phyloP scores from a whole-genome alignment of 2,797 vertebrate species.

The Mustela erminea region DNA sequence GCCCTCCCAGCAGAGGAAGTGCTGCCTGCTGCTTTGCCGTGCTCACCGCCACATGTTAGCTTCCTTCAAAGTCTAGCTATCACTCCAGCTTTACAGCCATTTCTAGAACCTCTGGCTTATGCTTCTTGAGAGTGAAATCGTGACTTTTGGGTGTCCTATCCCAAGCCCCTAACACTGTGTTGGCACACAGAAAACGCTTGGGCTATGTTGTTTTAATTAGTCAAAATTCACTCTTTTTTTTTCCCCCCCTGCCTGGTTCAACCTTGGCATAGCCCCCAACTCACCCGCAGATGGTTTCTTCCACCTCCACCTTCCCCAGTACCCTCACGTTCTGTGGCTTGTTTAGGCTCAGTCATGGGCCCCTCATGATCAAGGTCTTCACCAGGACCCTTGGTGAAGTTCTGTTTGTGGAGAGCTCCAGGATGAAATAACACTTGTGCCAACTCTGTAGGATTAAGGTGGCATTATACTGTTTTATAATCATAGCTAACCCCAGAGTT shows the following conservation, averaged over 20 bases:
- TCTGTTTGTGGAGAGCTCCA: too few species aligned
- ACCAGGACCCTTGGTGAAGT: background rate
- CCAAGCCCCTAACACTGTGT: fast-evolving
- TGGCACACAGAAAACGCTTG: fast-evolving
- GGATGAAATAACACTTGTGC: background rate
- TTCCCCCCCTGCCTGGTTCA: background rate
- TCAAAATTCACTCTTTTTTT: background rate
- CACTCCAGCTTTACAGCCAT: background rate
- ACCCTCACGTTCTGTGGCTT: fast-evolving
- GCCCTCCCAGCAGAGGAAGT: background rate
- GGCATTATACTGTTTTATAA: background rate
- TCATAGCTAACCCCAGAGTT: too few species aligned
- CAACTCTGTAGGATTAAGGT: background rate
- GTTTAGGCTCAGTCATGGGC: background rate
- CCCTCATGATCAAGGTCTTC: background rate
- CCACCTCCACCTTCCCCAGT: background rate
- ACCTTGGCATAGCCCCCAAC: fast-evolving
- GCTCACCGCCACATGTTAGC: fast-evolving
- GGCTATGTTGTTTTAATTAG: background rate
- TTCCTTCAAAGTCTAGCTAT: background rate
- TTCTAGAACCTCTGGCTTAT: background rate
- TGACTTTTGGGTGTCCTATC: background rate
- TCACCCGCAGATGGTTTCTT: background rate
- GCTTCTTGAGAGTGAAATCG: background rate
- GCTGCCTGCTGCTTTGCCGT: fast-evolving